Evolutionary conservation across 2,888 invertebrate species (phyloP), one percentile per base, ranked within the genome.

Genomic region (Therioaphis trifolii): DNA sequence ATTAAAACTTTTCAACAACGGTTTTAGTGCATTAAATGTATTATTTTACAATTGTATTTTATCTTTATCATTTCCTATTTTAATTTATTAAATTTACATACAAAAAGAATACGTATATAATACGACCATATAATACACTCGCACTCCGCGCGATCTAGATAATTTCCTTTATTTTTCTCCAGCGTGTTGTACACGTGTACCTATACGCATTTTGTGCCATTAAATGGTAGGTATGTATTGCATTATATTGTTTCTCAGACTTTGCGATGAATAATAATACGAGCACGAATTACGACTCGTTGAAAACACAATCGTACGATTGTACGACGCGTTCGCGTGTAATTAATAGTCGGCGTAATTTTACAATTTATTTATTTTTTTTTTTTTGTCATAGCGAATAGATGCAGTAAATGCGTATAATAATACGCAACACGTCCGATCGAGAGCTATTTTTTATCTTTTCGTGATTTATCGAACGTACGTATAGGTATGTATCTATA

Each of bases 1-100:
- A 43, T 61, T 46, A 61, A 61, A 76, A 75, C 72, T 18, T 72
- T 72, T 49, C 27, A 72, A 49, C 49, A 12, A 52, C 49, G 49
- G 49, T 72, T 52, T n/a, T 29, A 52, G 29, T 52, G 14, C 49
- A 72, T 49, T 72, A 46, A 61, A 61, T n/a, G 21, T 75, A 24
- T 58, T 75, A n/a, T 43, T 61, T 40, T 43, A 58, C 40, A 15
- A 46, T 43, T 43, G 29, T 72, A 15, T 55, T 58, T n/a, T 58
- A 58, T 76, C 43, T 46, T 24, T 46, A 27, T 46, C 3, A 75
- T 40, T 75, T 35, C 21, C 15, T 2, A 55, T 21, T 49, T 49
- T 49, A 5, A 66, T 40, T 35, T 15, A 14, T 35, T 5, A 55
- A 11, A 55, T 21, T 55, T 74, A 35, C 15, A 74, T 9, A 55